Conservation (phyloP, 2,797 vertebrate genomes). For the Eleutherodactylus coqui region DNA sequence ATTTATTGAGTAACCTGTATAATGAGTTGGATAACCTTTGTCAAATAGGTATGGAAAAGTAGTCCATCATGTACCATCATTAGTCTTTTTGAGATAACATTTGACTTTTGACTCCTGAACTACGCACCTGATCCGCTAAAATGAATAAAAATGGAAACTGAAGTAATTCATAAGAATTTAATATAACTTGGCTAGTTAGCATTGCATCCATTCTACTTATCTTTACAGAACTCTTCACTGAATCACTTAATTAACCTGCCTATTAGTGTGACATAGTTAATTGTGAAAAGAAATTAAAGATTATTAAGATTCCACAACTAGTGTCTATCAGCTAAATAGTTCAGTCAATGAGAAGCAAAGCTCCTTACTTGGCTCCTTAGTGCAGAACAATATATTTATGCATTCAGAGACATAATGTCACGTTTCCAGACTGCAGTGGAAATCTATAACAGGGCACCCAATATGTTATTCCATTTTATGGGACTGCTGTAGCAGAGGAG, state of each 20-base stretch:
- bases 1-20: slow-evolving; percentile 56
- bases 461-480: not conserved
- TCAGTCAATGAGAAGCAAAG: not conserved
- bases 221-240: not conserved
- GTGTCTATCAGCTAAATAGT: not conserved
- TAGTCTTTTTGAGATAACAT: slow-evolving; percentile 38
- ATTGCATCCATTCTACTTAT: slow-evolving; percentile 2
- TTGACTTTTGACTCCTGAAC: slow-evolving; percentile 41
- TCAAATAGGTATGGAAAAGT: slow-evolving; percentile 32
- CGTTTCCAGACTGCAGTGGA: not conserved
- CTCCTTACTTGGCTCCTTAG: not conserved
- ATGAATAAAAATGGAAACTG: slow-evolving; percentile 18
- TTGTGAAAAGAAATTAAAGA: not conserved
- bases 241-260: slow-evolving; percentile 30
- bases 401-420: not conserved
- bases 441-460: not conserved
- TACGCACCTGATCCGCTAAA: slow-evolving; percentile 44
- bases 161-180: slow-evolving; percentile 41
- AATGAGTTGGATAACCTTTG: slow-evolving; percentile 54
- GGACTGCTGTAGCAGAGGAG: no score
- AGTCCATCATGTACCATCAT: slow-evolving; percentile 43
- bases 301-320: slow-evolving; percentile 1
- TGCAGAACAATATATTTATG: not conserved
- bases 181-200: slow-evolving; percentile 10
- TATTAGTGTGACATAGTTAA: not conserved